phyloP scores from a whole-genome alignment of 2,797 vertebrate genomes.

The Syngnathus acus region DNA sequence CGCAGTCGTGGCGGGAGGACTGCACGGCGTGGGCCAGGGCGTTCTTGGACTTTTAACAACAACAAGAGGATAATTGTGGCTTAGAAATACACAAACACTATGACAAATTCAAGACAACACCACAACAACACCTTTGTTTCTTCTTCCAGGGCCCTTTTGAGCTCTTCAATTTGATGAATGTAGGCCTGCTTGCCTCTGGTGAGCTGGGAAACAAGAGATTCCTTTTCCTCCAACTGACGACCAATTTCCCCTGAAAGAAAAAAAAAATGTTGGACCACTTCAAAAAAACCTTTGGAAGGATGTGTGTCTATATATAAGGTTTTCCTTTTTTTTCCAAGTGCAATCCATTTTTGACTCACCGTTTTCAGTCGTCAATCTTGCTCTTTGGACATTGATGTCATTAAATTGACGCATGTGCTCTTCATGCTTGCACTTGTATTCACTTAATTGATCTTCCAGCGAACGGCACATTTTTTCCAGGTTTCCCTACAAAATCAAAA shows the following conservation, averaged over 20 bases:
- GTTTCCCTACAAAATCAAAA: constrained; percentile 53
- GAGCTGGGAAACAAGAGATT: constrained; percentile 76
- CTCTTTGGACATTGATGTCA: constrained; percentile 53
- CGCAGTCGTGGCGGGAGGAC: constrained; percentile 72
- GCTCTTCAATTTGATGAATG: constrained; percentile 75
- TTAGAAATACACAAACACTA: neutral
- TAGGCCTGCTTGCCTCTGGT: constrained; percentile 73
- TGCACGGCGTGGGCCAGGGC: constrained; percentile 75
- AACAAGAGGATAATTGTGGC: neutral
- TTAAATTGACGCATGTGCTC: constrained; percentile 66
- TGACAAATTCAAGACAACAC: neutral
- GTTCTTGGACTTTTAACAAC: constrained; percentile 67
- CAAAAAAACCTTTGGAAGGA: neutral
- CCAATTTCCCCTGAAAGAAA: constrained; percentile 63
- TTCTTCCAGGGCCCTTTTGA: constrained; percentile 79
- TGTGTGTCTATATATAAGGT: neutral
- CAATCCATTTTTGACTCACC: constrained; percentile 20
- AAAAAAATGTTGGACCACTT: neutral
- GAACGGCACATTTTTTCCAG: constrained; percentile 72
- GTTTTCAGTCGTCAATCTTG: constrained; percentile 46
- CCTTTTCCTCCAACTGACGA: constrained; percentile 77
- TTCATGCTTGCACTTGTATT: constrained; percentile 67
- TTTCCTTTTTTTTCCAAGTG: no score
- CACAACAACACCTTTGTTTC: constrained; percentile 72
- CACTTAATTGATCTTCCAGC: constrained; percentile 73